Conservation (phyloP, 2,113 vertebrate species). For the Coptodon bakossiorum region DNA sequence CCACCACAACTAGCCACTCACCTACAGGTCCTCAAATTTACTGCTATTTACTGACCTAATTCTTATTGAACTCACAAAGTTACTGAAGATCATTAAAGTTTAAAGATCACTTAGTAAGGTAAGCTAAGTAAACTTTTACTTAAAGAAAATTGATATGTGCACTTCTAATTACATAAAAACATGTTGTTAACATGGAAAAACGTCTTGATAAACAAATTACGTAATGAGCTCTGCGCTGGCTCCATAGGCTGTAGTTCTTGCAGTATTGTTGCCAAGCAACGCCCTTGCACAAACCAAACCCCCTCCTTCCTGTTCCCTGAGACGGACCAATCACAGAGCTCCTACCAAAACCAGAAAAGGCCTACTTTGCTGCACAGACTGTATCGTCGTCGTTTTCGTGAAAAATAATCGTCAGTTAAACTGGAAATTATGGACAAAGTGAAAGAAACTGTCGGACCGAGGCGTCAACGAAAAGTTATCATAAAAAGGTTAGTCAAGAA, state of each 20-base stretch:
- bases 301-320: neutral
- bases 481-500: constrained; percentile 64
- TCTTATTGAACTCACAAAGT: neutral
- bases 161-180: neutral
- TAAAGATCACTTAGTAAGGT: neutral
- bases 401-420: neutral
- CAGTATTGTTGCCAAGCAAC: constrained; percentile 51
- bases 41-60: neutral
- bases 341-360: neutral
- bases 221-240: neutral
- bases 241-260: neutral
- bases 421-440: constrained; percentile 47
- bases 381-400: neutral
- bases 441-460: constrained; percentile 10
- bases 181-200: neutral
- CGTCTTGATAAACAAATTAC: constrained; percentile 50
- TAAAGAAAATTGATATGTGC: neutral
- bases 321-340: constrained; percentile 46
- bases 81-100: neutral
- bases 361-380: neutral
- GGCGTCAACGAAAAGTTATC: constrained; percentile 41
- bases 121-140: neutral
- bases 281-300: neutral
- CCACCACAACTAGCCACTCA: neutral
- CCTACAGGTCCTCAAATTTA: neutral